These are phyloP conservation scores for Manacus vitellinus DNA, from an alignment of 2,113 vertebrate species.

Conservation along the genomic window DNA sequence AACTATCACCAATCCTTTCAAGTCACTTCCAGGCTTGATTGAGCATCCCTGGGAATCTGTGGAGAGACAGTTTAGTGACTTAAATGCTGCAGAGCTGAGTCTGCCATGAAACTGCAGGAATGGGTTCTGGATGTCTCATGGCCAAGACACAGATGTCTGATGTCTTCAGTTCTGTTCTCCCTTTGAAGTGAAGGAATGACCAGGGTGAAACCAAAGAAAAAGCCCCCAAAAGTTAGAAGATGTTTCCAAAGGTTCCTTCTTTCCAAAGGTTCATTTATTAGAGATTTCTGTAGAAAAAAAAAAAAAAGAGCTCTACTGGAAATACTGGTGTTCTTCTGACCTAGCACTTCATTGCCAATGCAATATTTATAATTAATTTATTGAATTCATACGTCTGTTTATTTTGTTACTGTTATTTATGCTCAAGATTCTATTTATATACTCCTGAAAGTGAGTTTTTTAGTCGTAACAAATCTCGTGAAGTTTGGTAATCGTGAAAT, in stretches of 20 bases:
- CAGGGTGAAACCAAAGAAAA: background rate
- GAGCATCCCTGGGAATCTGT: background rate
- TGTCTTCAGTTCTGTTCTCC: background rate
- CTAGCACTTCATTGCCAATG: constrained; percentile 75
- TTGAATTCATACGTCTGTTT: constrained; percentile 70
- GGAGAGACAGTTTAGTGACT: background rate
- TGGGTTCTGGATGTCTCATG: background rate
- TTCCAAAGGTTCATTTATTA: constrained; percentile 19
- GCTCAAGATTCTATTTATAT: constrained; percentile 77
- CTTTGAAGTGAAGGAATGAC: background rate
- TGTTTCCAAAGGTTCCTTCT: background rate
- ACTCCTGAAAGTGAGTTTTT: constrained; percentile 46
- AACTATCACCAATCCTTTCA: background rate
- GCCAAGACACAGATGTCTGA: background rate
- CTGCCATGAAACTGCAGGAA: background rate
- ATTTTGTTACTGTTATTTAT: constrained; percentile 84
- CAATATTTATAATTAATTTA: constrained; percentile 85
- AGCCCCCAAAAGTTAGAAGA: background rate
- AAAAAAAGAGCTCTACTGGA: background rate
- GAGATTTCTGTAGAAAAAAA: background rate
- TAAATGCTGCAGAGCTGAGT: background rate
- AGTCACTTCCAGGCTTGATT: background rate
- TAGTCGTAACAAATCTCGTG: constrained; percentile 32
- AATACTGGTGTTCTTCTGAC: constrained; percentile 20
- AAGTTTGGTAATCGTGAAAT: constrained; percentile 36